phyloP scores from a whole-genome alignment of 2,797 vertebrate species.

The Vipera latastei region DNA sequence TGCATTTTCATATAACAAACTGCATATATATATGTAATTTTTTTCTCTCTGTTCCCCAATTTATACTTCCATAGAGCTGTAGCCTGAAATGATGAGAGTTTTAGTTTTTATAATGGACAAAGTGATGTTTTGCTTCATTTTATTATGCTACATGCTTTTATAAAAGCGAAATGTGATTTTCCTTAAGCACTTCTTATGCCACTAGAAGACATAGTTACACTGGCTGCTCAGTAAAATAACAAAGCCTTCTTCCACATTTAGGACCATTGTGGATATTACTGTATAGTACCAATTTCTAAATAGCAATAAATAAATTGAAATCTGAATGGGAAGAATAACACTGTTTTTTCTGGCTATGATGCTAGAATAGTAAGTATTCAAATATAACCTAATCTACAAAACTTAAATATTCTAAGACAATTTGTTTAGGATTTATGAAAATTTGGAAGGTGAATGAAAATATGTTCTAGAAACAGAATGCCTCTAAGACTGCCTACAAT shows the following conservation, averaged over 20 bases:
- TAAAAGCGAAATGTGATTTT: not conserved
- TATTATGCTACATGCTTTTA: not conserved
- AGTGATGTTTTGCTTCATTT: not conserved
- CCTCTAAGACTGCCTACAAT: not conserved
- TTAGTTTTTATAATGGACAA: not conserved
- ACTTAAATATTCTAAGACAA: not conserved
- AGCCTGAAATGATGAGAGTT: not conserved
- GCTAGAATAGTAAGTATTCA: not conserved
- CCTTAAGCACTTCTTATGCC: not conserved
- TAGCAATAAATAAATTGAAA: no score
- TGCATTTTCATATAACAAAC: not conserved
- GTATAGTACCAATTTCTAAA: not conserved
- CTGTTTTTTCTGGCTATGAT: not conserved
- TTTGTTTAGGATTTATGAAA: not conserved
- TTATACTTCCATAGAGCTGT: not conserved
- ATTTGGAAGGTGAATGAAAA: not conserved
- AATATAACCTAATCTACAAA: not conserved
- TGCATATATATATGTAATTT: not conserved
- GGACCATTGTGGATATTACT: not conserved
- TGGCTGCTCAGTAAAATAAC: not conserved
- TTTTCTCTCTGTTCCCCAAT: not conserved
- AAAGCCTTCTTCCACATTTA: not conserved
- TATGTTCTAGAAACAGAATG: not conserved
- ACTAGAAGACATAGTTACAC: not conserved
- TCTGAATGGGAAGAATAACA: not conserved